phyloP scores from a whole-genome alignment of 2,113 vertebrate species.

The Tretioscincus oriximinensis region DNA sequence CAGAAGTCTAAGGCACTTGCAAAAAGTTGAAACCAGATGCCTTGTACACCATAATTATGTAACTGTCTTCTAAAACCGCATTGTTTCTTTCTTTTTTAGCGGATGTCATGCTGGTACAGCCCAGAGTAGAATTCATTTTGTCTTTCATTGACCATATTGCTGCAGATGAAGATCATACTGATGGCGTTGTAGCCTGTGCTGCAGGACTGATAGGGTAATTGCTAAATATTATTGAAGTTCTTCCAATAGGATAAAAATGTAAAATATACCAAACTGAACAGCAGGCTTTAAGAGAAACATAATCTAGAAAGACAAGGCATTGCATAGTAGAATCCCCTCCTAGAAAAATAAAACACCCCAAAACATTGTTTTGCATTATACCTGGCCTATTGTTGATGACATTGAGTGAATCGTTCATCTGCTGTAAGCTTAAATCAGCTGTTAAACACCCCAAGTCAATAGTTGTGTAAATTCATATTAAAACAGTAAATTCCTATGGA shows the following conservation, averaged over 20 bases:
- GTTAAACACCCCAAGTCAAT: too few relatives aligned
- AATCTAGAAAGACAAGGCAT: background rate
- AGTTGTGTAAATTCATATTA: too few relatives aligned
- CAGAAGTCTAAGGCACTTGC: too few relatives aligned
- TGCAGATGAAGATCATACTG: conserved; percentile 94
- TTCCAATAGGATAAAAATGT: background rate
- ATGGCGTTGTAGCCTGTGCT: conserved; percentile 91
- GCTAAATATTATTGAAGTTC: rapidly evolving
- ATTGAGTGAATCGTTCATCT: background rate
- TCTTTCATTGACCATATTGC: conserved; percentile 98
- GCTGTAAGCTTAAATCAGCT: background rate
- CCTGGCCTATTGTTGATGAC: background rate
- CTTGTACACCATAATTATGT: too few relatives aligned
- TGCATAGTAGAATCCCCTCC: background rate
- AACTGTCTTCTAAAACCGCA: background rate
- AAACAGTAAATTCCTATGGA: background rate
- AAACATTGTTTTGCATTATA: background rate
- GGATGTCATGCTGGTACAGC: conserved; percentile 97
- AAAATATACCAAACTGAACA: background rate
- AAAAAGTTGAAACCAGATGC: too few relatives aligned
- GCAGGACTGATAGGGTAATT: conserved; percentile 92
- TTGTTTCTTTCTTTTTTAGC: conserved; percentile 70
- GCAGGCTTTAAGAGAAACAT: background rate
- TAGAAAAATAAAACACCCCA: background rate
- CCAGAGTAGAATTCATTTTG: conserved; percentile 96